Base-by-base conservation (phyloP, 2,797 vertebrate genomes). In the Calcarius lapponicus region DNA sequence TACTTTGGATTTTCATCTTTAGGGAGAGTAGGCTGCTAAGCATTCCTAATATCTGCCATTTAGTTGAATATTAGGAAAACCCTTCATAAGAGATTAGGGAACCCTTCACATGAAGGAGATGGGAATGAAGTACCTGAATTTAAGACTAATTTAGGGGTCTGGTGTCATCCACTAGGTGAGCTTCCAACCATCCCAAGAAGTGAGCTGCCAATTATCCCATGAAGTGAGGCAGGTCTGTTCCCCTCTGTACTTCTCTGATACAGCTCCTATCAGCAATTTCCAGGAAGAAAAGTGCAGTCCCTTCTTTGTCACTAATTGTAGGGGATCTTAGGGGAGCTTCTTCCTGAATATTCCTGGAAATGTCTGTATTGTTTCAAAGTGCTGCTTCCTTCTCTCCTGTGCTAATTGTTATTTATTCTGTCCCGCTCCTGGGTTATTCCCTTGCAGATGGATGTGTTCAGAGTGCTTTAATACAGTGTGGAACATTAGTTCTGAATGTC, bases 1-100 rank as follows among this genome's bases (percentile, higher is more conserved):
- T 93, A 91, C 72, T 93, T 91, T 71, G 73, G 91, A 92, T 96
- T 97, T 97, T 95, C 67, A 80, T 96, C 93, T 96, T 93, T 67
- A 88, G 86, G 81, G 86, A 90, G 84, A 88, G 50, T 7, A 82
- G 86, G 38, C 88, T 88, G 90, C 81, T 94, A 93, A 95, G 87
- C 80, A 78, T 96, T 95, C 91, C 76, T 80, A 78, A 48, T 93
- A 61, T 47, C 71, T 5, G 0, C 75, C 86, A 58, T 66, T 93
- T 94, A 82, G 36, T 67, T 95, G 91, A 91, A 75, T 96, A 91
- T 90, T 85, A 95, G 57, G 76, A 76, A 90, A 88, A 82, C 51
- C 17, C 89, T 97, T 93, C 42, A 28, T 34, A 40, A 84, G 92
- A 92, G 91, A 96, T 93, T 89, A 93, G 75, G 88, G 47, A 67